phyloP scores from a whole-genome alignment of 2,113 vertebrate species.

The Holacanthus passer region DNA sequence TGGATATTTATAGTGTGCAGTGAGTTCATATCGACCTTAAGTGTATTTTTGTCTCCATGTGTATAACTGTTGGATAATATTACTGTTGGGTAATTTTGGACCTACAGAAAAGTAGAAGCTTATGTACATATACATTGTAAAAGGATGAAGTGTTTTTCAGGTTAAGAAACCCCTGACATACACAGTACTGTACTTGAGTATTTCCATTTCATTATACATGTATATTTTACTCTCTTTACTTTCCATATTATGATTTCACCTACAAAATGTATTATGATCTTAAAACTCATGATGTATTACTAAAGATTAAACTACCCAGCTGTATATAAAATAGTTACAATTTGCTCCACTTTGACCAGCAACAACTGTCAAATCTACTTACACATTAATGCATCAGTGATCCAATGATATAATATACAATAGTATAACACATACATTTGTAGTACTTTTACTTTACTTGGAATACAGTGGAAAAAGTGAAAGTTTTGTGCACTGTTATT shows the following conservation, averaged over 20 bases:
- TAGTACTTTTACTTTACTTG: not conserved
- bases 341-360: not conserved
- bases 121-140: not conserved
- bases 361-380: not conserved
- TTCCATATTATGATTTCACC: not conserved
- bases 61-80: constrained; percentile 45
- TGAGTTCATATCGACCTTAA: constrained; percentile 8
- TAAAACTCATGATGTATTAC: not conserved
- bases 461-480: not conserved
- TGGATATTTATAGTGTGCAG: constrained; percentile 19
- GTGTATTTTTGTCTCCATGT: constrained; percentile 55
- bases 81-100: constrained; percentile 48
- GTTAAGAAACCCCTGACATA: not conserved
- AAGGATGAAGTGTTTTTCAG: not conserved
- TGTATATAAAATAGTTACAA: not conserved
- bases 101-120: constrained; percentile 4
- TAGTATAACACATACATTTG: not conserved
- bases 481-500: not conserved
- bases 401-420: not conserved
- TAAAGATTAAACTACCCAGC: not conserved
- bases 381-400: not conserved
- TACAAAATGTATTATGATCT: not conserved
- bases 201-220: not conserved
- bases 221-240: not conserved
- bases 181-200: not conserved